These are phyloP conservation scores for Lepeophtheirus nordmannii DNA, from an alignment of 2,888 invertebrate genomes.

Conservation along the genomic window DNA sequence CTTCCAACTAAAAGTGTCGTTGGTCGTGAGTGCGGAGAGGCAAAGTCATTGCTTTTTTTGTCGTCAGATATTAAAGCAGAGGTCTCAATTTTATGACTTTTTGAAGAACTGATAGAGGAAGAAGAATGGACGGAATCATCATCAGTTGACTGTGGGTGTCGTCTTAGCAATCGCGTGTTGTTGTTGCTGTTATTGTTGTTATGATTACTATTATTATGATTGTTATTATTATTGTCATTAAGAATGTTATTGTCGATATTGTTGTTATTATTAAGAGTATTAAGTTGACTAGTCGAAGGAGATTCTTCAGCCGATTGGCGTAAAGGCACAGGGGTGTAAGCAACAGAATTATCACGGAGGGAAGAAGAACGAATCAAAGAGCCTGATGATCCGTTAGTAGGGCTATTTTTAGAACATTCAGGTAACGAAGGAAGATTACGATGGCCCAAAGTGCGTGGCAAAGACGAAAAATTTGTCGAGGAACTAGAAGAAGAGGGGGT, in stretches of 20 bases:
- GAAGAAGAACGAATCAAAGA: background rate
- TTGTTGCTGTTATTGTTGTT: background rate
- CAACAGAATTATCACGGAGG: background rate
- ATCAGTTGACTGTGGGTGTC: too few species aligned
- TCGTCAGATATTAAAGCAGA: too few species aligned
- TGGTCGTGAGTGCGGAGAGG: too few species aligned
- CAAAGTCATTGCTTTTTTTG: too few species aligned
- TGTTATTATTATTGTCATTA: background rate
- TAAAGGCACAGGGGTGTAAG: background rate
- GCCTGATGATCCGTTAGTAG: background rate
- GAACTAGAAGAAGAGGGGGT: background rate
- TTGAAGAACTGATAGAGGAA: too few species aligned
- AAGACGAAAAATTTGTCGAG: background rate
- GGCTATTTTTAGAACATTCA: background rate
- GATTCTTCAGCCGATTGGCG: background rate
- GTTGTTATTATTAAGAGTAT: constrained; percentile 4
- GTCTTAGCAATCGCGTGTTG: too few species aligned
- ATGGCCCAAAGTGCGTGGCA: background rate
- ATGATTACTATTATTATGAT: background rate
- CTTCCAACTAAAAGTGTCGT: too few species aligned
- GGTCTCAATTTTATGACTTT: too few species aligned
- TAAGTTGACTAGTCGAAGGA: background rate
- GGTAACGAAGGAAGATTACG: background rate
- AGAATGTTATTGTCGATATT: background rate
- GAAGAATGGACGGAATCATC: too few species aligned